Evolutionary conservation across 2,888 invertebrate species (phyloP), one percentile per base, ranked within the genome.

Genomic region (Dromius quadrimaculatus): DNA sequence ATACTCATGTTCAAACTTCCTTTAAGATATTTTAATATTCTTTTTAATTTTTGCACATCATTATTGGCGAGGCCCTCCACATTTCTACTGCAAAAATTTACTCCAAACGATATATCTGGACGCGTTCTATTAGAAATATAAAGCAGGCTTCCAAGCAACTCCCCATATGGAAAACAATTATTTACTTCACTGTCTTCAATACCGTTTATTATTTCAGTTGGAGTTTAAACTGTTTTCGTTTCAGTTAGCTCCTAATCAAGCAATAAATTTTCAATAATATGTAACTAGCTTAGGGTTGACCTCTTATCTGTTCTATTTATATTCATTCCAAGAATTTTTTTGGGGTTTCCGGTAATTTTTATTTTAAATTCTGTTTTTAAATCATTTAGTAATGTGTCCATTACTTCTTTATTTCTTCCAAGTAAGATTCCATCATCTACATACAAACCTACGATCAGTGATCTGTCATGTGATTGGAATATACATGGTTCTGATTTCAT

Each of bases 361-460:
- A 47, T 71, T 38, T 38, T 34, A 34, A 65, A 32, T 9, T 47
- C 36, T 57, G 34, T 11, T 59, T 32, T 45, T 54, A 74, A 23
- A 3, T 47, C 34, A 1, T 22, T 4, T 11, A 71, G n/a, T n/a
- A 74, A 4, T 11, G 64, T 22, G 2, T 64, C 36, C 19, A 73
- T 72, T 65, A 71, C 61, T 9, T 17, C 9, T n/a, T n/a, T n/a
- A 23, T 73, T 38, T n/a, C 71, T 47, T 4, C 71, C 64, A 11
- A 74, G 20, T 1, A 68, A 59, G 4, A 74, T 32, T 2, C 74
- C 72, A 34, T 74, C 65, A 20, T 74, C 72, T 4, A 74, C 72
- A 23, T 72, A 64, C 1, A 73, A 62, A 2, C 71, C 69, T 61
- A 73, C 6, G 9, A 64, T 43, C 23, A 74, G 5, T 3, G 15